Evolutionary conservation across 2,888 invertebrate genomes (phyloP).

Genomic region (Branchellion lobata): DNA sequence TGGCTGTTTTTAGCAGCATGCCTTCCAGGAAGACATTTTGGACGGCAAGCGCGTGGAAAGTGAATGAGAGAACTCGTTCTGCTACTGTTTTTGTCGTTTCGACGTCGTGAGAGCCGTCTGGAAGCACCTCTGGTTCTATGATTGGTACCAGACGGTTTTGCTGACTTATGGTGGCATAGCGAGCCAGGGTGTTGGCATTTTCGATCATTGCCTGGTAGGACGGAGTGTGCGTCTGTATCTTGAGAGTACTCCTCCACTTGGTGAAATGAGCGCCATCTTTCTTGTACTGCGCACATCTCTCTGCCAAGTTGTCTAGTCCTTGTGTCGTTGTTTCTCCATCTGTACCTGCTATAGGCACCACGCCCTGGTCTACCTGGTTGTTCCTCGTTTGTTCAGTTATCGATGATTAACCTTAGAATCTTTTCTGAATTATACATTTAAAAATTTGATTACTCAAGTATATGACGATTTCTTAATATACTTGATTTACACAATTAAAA

Average conservation of each 20-base stretch:
- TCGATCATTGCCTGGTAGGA: constrained; percentile 61
- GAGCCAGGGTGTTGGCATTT: constrained; percentile 62
- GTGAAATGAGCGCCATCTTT: constrained; percentile 63
- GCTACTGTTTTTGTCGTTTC: constrained; percentile 90
- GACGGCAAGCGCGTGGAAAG: constrained; percentile 92
- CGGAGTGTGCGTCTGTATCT: constrained; percentile 61
- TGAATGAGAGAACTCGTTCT: constrained; percentile 87
- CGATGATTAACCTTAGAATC: neutral
- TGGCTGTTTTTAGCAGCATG: constrained; percentile 95
- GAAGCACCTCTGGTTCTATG: constrained; percentile 96
- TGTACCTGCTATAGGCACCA: constrained; percentile 88
- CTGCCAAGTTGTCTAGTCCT: constrained; percentile 63
- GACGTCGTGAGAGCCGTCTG: constrained; percentile 94
- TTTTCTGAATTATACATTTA: no score
- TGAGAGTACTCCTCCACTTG: constrained; percentile 64
- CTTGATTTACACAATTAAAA: neutral
- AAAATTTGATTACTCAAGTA: neutral
- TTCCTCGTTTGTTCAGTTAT: neutral
- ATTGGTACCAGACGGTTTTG: constrained; percentile 93
- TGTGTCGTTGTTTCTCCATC: constrained; percentile 95
- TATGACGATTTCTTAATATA: neutral
- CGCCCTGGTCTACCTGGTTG: constrained; percentile 80
- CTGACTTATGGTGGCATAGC: constrained; percentile 57
- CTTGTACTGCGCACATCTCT: constrained; percentile 62
- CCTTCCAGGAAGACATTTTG: constrained; percentile 97